Evolutionary conservation across 1,140 invertebrate species (phyloP).

Genomic region (Hylyphantes graminicola): DNA sequence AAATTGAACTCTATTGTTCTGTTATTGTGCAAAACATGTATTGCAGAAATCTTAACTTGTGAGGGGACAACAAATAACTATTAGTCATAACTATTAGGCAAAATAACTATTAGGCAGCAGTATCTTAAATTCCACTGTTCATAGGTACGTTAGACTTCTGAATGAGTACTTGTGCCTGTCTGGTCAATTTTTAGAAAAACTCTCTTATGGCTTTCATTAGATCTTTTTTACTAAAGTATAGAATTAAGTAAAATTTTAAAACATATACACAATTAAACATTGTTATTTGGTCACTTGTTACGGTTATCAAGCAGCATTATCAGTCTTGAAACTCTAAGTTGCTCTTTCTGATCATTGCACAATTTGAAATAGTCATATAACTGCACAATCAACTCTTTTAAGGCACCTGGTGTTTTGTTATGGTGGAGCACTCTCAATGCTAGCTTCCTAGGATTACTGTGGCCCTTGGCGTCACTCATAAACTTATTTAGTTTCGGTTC

Average conservation of each 20-base stretch:
- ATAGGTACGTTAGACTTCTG: too few species aligned
- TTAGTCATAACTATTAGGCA: too few species aligned
- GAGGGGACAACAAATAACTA: too few species aligned
- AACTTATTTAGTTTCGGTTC: not conserved
- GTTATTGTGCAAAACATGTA: too few species aligned
- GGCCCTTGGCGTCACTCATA: not conserved
- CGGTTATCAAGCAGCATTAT: slow-evolving; percentile 5
- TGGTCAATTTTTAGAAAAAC: too few species aligned
- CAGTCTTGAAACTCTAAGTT: slow-evolving; percentile 2
- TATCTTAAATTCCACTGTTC: too few species aligned
- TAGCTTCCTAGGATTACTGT: not conserved
- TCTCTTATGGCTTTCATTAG: too few species aligned
- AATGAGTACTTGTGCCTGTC: too few species aligned
- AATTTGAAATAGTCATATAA: slow-evolving; percentile 20
- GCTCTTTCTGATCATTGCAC: not conserved
- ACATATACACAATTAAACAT: not conserved
- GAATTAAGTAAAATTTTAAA: not conserved
- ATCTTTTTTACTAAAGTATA: not conserved
- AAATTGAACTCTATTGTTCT: too few species aligned
- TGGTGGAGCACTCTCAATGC: not conserved
- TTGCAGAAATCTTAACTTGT: too few species aligned
- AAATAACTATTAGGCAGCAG: too few species aligned
- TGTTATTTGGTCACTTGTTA: not conserved
- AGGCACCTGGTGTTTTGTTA: slow-evolving; percentile 23
- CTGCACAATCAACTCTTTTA: slow-evolving; percentile 8